Percentiles rank a stretch among this genome's conserved stretches.
phyloP scores from a whole-genome alignment of 2,888 invertebrate genomes.

The Chrysolina haemoptera region DNA sequence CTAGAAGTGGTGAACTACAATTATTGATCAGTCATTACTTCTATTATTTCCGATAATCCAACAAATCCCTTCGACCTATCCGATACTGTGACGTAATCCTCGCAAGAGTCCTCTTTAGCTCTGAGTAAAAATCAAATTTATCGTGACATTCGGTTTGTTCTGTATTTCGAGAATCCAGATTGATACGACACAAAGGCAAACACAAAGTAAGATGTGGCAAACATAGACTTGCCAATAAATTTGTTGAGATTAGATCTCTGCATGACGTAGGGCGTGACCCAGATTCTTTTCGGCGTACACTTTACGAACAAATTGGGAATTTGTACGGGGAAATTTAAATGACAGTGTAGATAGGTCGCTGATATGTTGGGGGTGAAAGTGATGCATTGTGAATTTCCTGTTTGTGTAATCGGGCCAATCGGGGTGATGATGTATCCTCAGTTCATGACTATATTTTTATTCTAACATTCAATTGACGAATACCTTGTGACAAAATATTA shows the following conservation, averaged over 20 bases:
- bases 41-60: neutral
- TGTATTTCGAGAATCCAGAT: conserved; percentile 23
- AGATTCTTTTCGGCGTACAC: conserved; percentile 14
- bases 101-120: neutral
- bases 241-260: conserved; percentile 26
- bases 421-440: neutral
- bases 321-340: conserved; percentile 24
- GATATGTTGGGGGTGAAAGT: conserved; percentile 2
- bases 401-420: neutral
- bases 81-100: neutral
- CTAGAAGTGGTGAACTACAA: no score
- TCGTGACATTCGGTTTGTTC: conserved; percentile 21
- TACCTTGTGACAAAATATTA: no score
- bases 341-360: neutral
- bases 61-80: neutral
- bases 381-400: neutral
- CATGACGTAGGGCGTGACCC: conserved; percentile 22
- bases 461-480: no score
- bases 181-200: conserved; percentile 23
- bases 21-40: neutral
- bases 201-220: conserved; percentile 25
- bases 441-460: no score
- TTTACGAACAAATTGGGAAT: conserved; percentile 20
- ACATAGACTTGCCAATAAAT: conserved; percentile 30
- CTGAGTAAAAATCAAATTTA: conserved; percentile 24